Evolutionary conservation across 2,888 invertebrate species (phyloP), one percentile per base, ranked within the genome.

Genomic region (Chaetoderma sp.): DNA sequence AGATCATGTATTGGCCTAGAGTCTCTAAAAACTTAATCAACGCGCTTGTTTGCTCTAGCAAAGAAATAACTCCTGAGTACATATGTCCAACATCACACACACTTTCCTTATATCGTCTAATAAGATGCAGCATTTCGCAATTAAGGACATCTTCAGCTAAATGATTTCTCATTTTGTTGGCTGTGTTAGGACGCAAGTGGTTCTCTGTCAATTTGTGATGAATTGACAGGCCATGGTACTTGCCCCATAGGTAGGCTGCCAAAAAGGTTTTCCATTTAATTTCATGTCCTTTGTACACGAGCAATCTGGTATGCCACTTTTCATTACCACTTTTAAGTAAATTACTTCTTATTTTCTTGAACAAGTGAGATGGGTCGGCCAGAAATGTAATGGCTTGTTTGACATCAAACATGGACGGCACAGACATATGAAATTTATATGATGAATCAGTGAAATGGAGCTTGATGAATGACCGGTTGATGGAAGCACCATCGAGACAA

Each of bases 321-420:
- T 57, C 57, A 44, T 25, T 16, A 21, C 57, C 57, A 57, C 44
- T 57, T 18, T 57, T 42, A 13, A 57, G 23, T n/a, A 57, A 3
- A 2, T 57, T 57, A 10, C 44, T 44, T 13, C 57, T 8, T n/a
- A 36, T 36, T n/a, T 36, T 36, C n/a, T 36, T 36, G 39, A 36
- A 36, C 10, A 36, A n/a, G n/a, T 36, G 39, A n/a, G 39, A 36
- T 13, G 39, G 39, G 39, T 36, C 39, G n/a, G 39, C 39, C 39
- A 36, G 39, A 21, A 57, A 44, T 0, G 21, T n/a, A 5, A 44
- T 4, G 16, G 13, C 28, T 36, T 57, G 44, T 8, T 28, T 2
- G 21, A 2, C 16, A 16, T 23, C 18, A 18, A 42, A 57, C 2
- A 18, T 27, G 4, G n/a, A 30, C 8, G 4, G 5, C 13, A 44